Conservation (phyloP, 2,888 invertebrate species). For the Drymonia ruficornis region DNA sequence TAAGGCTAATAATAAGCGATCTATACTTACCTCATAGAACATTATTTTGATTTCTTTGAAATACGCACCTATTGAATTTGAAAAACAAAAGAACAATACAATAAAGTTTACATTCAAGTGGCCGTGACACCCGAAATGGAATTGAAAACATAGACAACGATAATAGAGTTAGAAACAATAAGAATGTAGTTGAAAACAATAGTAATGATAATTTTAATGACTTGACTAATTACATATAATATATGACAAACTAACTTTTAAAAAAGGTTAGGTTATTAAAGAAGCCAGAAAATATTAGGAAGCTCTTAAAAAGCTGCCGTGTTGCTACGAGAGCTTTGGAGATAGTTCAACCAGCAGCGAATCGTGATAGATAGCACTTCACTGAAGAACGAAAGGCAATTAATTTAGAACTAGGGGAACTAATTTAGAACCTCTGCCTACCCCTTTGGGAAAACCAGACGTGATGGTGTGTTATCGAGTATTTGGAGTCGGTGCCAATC, state of each 20-base stretch:
- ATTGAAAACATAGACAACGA: neutral
- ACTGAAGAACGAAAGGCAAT: too few species aligned
- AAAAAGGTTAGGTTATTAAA: neutral
- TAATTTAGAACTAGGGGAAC: too few species aligned
- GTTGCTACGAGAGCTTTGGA: too few species aligned
- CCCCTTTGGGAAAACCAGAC: too few species aligned
- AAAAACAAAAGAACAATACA: conserved; percentile 3
- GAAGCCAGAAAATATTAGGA: too few species aligned
- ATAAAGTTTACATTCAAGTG: neutral
- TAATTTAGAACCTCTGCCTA: too few species aligned
- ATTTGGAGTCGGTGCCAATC: too few species aligned
- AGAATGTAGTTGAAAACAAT: neutral
- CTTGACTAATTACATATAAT: neutral
- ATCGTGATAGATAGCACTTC: too few species aligned
- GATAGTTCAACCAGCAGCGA: too few species aligned
- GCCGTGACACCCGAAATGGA: neutral
- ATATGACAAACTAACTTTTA: neutral
- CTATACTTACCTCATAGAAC: neutral
- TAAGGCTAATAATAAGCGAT: neutral
- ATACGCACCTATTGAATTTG: neutral
- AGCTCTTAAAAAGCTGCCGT: too few species aligned
- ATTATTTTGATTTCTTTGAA: neutral
- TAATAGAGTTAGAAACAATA: neutral
- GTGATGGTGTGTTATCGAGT: too few species aligned
- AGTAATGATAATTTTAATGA: neutral